Evolutionary conservation across 2,888 invertebrate species (phyloP).

Genomic region (Eilema griseolum): DNA sequence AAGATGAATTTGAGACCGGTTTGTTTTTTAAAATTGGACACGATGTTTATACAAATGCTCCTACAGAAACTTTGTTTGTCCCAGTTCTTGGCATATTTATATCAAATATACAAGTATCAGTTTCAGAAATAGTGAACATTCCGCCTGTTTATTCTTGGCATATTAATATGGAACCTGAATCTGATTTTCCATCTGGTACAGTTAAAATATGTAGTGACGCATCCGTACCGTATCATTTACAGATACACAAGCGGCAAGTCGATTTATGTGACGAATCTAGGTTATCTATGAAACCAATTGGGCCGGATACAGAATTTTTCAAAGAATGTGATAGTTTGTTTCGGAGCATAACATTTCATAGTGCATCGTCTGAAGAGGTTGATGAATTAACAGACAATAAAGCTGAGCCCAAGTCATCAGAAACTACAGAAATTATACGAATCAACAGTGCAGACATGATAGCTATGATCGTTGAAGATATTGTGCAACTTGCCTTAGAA

Average conservation of each 20-base stretch:
- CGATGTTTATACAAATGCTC: slow-evolving; percentile 48
- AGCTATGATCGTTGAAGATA: slow-evolving; percentile 54
- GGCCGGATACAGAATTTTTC: neutral
- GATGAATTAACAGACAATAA: neutral
- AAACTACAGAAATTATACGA: neutral
- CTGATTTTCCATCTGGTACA: slow-evolving; percentile 59
- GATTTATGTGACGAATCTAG: slow-evolving; percentile 51
- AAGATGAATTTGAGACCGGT: slow-evolving; percentile 57
- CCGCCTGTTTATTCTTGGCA: slow-evolving; percentile 73
- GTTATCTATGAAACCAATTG: slow-evolving; percentile 50
- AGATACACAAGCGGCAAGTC: slow-evolving; percentile 60
- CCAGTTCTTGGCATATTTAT: slow-evolving; percentile 62
- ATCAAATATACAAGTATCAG: slow-evolving; percentile 45
- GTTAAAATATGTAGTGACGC: slow-evolving; percentile 59
- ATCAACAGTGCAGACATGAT: slow-evolving; percentile 49
- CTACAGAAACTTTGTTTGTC: slow-evolving; percentile 62
- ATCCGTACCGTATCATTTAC: slow-evolving; percentile 62
- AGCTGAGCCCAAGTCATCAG: neutral
- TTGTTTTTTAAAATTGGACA: slow-evolving; percentile 69
- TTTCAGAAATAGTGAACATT: slow-evolving; percentile 63
- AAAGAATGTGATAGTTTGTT: neutral
- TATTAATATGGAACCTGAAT: slow-evolving; percentile 50
- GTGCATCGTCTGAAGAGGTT: neutral
- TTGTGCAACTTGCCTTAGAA: slow-evolving; percentile 64
- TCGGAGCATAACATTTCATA: slow-evolving; percentile 27